Percentiles rank a stretch among this genome's conserved stretches.
These are phyloP conservation scores for Tokudaia muenninki DNA, from an alignment of 2,797 vertebrate species.

Conservation along the genomic window DNA sequence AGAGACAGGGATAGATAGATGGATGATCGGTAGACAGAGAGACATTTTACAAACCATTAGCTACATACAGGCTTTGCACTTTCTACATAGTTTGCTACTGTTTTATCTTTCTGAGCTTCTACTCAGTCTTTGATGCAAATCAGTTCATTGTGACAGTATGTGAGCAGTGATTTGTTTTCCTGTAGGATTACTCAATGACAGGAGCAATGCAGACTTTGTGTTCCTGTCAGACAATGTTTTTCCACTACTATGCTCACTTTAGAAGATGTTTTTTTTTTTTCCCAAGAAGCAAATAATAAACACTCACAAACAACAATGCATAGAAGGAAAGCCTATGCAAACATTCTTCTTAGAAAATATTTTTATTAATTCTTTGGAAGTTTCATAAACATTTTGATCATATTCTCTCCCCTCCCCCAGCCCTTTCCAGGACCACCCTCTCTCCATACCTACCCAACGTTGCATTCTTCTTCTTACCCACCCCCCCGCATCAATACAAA, in stretches of 20 bases:
- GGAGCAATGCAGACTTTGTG: conserved; percentile 34
- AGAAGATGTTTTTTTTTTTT: conserved; percentile 47
- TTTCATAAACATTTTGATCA: background rate
- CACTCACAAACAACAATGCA: conserved; percentile 60
- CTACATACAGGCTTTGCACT: fast-evolving
- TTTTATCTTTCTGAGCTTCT: background rate
- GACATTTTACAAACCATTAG: background rate
- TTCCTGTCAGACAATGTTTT: background rate
- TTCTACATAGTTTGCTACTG: background rate
- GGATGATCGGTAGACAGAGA: too few species aligned
- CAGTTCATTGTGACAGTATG: conserved; percentile 1
- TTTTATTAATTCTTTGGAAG: background rate
- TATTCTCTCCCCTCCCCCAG: background rate
- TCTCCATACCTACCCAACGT: too few species aligned
- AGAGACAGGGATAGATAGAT: background rate
- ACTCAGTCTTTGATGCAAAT: background rate
- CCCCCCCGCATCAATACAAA: background rate
- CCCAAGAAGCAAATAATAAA: conserved; percentile 63
- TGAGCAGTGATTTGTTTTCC: conserved; percentile 43
- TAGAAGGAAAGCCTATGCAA: conserved; percentile 61
- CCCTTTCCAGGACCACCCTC: background rate
- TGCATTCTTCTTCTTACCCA: background rate
- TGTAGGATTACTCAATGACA: background rate
- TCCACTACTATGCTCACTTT: conserved; percentile 36
- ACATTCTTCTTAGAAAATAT: conserved; percentile 29